phyloP scores from a whole-genome alignment of 2,113 vertebrate genomes.

The Etheostoma cragini region DNA sequence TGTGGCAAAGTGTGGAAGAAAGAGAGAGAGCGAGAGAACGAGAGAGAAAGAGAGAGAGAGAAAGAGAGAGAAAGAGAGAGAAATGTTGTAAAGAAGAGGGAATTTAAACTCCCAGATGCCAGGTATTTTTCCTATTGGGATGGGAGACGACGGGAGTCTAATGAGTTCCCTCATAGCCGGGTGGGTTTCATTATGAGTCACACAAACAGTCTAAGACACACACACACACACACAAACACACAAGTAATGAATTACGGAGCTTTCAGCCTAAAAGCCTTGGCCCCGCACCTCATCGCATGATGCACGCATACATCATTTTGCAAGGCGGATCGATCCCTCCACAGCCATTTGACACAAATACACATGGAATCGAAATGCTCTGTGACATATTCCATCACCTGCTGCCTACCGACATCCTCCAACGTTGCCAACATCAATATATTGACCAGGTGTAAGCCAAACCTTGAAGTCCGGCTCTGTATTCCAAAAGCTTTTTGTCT shows the following conservation, averaged over 20 bases:
- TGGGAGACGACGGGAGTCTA: constrained; percentile 75
- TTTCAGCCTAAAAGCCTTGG: constrained; percentile 68
- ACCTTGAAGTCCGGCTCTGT: constrained; percentile 28
- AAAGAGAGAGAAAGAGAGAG: constrained; percentile 51
- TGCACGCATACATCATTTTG: constrained; percentile 64
- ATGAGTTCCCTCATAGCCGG: constrained; percentile 77
- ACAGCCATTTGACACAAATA: constrained; percentile 54
- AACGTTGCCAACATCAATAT: constrained; percentile 50
- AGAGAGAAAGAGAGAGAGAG: constrained; percentile 32
- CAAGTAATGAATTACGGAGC: constrained; percentile 71
- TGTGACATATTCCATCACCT: constrained; percentile 56
- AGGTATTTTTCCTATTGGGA: constrained; percentile 77
- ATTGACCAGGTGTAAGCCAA: constrained; percentile 45
- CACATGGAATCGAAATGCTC: constrained; percentile 46
- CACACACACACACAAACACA: constrained; percentile 9
- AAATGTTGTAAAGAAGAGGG: constrained; percentile 70
- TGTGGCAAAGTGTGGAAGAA: constrained; percentile 73
- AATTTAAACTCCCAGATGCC: constrained; percentile 78
- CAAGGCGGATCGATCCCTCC: constrained; percentile 61
- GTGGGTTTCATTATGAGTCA: constrained; percentile 73
- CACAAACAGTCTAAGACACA: constrained; percentile 45
- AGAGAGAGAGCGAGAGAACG: constrained; percentile 63
- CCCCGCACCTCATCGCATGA: constrained; percentile 65
- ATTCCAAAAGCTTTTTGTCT: constrained; percentile 6
- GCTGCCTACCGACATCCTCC: constrained; percentile 43